Base-by-base conservation (phyloP, 1,140 invertebrate species). In the Piezodorus guildinii region DNA sequence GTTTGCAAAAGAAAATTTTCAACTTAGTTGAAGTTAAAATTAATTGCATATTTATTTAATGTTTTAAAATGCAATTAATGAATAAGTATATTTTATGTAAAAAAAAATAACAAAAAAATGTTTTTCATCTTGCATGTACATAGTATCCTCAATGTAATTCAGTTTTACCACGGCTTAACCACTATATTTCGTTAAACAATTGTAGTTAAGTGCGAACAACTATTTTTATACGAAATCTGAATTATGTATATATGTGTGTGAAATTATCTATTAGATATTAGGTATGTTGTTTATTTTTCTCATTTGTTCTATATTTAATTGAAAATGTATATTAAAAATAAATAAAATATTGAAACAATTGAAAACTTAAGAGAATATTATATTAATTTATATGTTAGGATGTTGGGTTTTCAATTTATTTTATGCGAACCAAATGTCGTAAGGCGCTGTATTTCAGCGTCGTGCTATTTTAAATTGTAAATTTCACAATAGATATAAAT, bases 141-240 rank as follows among this genome's bases (percentile, higher is more conserved):
- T 39, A 39, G 34, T 39, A 8, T 30, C 27, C 34, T 39, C 34
- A 39, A 10, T 39, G 12, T 39, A 39, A 39, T 39, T 39, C 12
- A 39, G 34, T 39, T 39, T 39, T 4, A 39, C 34, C 34, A 39
- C 34, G 34, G 34, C 34, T 39, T 39, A 39, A 39, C 34, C 34
- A 39, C 34, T 39, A 5, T 10, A 10, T 39, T 39, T 39, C 34
- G 34, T 39, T 39, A 39, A 39, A 39, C 34, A 39, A 39, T 39
- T 39, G 34, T 39, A 39, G 23, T 58, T 58, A 34, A 16, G 54
- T 58, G 27, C 21, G 54, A 15, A 58, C 54, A 64, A 63, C 51
- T 64, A 64, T 64, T 64, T 64, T 64, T 64, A 45, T 64, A 64
- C 62, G 56, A 64, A 44, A 64, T 23, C 39, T 45, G 21, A 39